Conservation (phyloP, 2,113 vertebrate genomes). For the Anhinga rufa region DNA sequence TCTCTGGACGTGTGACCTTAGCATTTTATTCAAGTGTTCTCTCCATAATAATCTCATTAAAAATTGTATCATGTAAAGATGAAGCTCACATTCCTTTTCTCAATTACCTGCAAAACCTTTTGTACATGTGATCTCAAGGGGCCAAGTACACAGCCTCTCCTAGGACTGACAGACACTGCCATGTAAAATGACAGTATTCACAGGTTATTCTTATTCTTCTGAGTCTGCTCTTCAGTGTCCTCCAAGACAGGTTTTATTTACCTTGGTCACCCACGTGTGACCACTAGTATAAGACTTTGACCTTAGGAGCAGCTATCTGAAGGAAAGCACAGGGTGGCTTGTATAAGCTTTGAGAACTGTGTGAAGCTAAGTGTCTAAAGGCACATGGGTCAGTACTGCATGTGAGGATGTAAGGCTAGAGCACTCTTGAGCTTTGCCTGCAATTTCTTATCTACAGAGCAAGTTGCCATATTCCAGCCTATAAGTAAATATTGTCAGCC, state of each 20-base stretch:
- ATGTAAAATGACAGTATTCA: background rate
- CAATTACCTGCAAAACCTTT: background rate
- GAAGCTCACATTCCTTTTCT: background rate
- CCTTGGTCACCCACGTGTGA: background rate
- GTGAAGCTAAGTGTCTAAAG: background rate
- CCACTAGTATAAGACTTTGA: background rate
- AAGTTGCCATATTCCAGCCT: background rate
- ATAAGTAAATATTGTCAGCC: background rate
- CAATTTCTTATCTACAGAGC: background rate
- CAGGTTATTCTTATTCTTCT: background rate
- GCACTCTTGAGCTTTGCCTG: background rate
- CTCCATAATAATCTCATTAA: conserved; percentile 19
- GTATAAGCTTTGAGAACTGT: background rate
- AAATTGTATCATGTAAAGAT: background rate
- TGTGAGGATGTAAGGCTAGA: background rate
- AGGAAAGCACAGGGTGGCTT: background rate
- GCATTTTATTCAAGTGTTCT: conserved; percentile 7
- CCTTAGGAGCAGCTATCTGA: background rate
- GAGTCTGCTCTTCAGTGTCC: background rate
- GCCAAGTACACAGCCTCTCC: background rate
- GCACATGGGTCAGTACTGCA: background rate
- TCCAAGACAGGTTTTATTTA: background rate
- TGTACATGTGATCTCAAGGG: background rate
- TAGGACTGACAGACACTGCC: background rate
- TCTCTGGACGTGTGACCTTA: background rate